phyloP scores from a whole-genome alignment of 2,113 vertebrate genomes.

The Plecturocebus donacophilus region DNA sequence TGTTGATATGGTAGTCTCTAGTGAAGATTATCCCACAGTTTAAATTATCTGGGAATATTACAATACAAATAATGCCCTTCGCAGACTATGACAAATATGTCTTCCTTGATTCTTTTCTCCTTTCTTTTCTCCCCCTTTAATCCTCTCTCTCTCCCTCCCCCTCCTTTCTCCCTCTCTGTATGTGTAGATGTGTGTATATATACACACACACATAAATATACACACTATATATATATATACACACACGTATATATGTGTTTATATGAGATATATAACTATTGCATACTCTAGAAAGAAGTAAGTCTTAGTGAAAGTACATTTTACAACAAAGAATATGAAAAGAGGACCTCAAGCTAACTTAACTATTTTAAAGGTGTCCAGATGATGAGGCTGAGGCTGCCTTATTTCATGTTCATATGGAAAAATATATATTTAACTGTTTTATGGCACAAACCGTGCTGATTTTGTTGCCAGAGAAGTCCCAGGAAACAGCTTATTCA shows the following conservation, averaged over 20 bases:
- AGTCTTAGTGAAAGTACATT: not conserved
- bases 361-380: not conserved
- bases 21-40: not conserved
- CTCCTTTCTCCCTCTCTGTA: not conserved
- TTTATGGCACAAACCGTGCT: accelerated
- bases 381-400: not conserved
- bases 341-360: not conserved
- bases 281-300: not conserved
- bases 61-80: not conserved
- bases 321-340: not conserved
- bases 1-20: accelerated
- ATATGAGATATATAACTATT: not conserved
- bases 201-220: not conserved
- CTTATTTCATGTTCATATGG: not conserved
- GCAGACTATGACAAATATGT: not conserved
- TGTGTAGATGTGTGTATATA: not conserved
- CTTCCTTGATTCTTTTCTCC: not conserved
- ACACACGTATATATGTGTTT: not conserved
- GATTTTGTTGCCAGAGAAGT: not conserved
- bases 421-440: not conserved
- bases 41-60: not conserved
- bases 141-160: too few relatives aligned
- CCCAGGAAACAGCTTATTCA: not conserved
- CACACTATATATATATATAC: not conserved
- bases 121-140: not conserved